Conservation (phyloP, 2,113 vertebrate species). For the Eira barbara region DNA sequence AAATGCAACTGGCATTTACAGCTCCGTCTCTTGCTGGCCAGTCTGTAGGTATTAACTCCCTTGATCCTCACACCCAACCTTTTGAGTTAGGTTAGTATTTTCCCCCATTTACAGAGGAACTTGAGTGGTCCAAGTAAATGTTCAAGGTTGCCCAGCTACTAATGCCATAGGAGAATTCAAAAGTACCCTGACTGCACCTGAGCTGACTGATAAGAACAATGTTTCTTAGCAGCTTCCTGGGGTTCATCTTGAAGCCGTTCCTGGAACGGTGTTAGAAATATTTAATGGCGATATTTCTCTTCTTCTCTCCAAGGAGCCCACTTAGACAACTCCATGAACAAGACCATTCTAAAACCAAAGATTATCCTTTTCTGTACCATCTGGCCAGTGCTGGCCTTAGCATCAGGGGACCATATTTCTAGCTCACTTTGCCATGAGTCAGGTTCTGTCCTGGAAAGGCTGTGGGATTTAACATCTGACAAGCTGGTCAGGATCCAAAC, state of each 20-base stretch:
- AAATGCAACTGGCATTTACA: background rate
- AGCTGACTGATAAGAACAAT: rapidly evolving
- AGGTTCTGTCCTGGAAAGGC: background rate
- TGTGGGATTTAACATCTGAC: background rate
- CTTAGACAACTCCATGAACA: background rate
- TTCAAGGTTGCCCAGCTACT: background rate
- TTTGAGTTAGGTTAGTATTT: background rate
- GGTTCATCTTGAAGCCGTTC: too few relatives aligned
- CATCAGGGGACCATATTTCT: background rate
- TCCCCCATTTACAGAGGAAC: background rate
- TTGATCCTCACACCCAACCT: background rate
- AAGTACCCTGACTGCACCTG: background rate
- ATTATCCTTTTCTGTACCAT: background rate
- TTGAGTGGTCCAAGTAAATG: background rate
- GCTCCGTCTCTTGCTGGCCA: background rate
- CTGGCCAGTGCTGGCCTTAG: background rate
- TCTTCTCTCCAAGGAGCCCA: background rate
- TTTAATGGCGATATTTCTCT: background rate
- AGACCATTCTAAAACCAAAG: background rate
- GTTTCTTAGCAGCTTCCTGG: background rate
- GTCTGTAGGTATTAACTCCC: background rate
- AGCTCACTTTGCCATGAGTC: background rate
- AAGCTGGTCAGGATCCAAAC: background rate
- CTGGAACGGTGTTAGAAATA: background rate
- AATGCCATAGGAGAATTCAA: background rate